Base-by-base conservation (phyloP, 2,113 vertebrate genomes). In the Aplodontia rufa region DNA sequence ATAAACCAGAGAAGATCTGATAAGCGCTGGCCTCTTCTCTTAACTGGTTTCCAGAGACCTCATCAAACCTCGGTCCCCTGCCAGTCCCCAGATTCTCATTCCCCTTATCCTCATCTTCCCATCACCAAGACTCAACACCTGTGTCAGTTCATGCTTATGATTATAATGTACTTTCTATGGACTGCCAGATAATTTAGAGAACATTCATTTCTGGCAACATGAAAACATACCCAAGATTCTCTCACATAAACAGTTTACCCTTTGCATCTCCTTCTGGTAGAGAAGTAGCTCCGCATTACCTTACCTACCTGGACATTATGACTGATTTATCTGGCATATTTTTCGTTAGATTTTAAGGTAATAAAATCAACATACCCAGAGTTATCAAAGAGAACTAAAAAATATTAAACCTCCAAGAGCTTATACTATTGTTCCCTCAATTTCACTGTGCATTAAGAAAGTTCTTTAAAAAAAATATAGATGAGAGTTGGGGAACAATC, bases 21-120 rank as follows among this genome's bases (percentile, higher is more conserved):
- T 19, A 8, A 26, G 47, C 12, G 0, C 1, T 3, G 5, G 45
- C 14, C 51, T 58, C 6, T 28, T 5, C 9, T 58, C 30, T 47
- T 32, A 9, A 5, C 4, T 47, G 28, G 42, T 8, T 26, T 30
- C 30, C 0, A 55, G 16, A 19, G 19, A 74, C 7, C 7, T 24
- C 14, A 32, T 71, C 9, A 1, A 86, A n/a, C 7, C 20, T 49
- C 62, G 45, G n/a, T 32, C 28, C 51, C 66, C 37, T 62, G 6
- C 60, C 16, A 68, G 9, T 66, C 58, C 49, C 17, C 26, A 74
- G 19, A 22, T 0, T 37, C 17, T 12, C 42, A 22, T 49, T 60
- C 40, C 11, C 6, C 24, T 64, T 26, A 49, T 26, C 13, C 3
- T 58, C n/a, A 79, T 24, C 3, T 3, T 2, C n/a, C 2, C 35